A percentile compares a stretch with the other conserved stretches of the same genome.
These are phyloP conservation scores for Drosophila subpulchrella DNA, from an alignment of 1,140 invertebrate species.

Conservation along the genomic window DNA sequence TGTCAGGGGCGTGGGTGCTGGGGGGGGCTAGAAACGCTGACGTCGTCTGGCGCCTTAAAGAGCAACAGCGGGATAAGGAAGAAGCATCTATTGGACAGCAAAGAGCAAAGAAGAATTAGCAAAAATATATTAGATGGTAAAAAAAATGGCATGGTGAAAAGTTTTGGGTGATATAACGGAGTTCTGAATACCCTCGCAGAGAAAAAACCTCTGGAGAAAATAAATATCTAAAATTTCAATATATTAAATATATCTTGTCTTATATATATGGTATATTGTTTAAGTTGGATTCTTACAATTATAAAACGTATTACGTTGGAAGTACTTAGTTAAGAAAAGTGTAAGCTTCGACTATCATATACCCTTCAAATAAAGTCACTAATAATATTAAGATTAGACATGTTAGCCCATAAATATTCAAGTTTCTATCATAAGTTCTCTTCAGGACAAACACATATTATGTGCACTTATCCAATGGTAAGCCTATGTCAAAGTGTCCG, in stretches of 20 bases:
- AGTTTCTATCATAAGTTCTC: neutral
- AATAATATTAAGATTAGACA: too few species aligned
- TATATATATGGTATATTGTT: too few species aligned
- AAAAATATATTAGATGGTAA: slow-evolving; percentile 1
- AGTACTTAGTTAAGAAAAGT: too few species aligned
- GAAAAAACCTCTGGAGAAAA: too few species aligned
- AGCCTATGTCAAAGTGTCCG: neutral
- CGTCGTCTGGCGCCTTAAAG: slow-evolving; percentile 28
- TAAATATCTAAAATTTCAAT: too few species aligned
- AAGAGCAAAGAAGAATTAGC: slow-evolving; percentile 14
- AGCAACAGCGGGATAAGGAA: slow-evolving; percentile 48
- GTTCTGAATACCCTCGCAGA: neutral
- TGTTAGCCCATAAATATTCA: too few species aligned
- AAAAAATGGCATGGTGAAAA: neutral
- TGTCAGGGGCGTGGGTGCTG: neutral
- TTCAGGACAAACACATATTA: neutral
- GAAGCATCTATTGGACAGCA: slow-evolving; percentile 27
- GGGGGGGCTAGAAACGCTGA: slow-evolving; percentile 3
- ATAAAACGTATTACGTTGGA: too few species aligned
- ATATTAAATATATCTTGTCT: too few species aligned
- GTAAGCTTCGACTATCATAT: too few species aligned
- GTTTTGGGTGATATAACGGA: neutral
- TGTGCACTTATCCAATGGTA: neutral
- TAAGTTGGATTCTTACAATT: too few species aligned
- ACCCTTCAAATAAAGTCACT: too few species aligned